These are phyloP conservation scores for Scaeva pyrastri DNA, from an alignment of 2,888 invertebrate genomes.

Conservation along the genomic window DNA sequence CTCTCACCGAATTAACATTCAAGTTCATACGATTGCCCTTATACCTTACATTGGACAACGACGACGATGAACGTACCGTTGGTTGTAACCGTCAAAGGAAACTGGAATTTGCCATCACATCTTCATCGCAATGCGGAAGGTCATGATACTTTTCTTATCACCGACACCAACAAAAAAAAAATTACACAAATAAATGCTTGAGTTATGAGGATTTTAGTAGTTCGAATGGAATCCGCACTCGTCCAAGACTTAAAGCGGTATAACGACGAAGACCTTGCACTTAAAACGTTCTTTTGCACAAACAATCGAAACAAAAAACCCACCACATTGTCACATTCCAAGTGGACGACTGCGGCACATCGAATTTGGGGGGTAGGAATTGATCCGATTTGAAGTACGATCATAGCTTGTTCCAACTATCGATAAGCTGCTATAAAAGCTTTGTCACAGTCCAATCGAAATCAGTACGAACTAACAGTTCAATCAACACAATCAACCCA, in stretches of 20 bases:
- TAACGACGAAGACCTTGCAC: slow-evolving; percentile 50
- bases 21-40: neutral
- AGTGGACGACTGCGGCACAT: neutral
- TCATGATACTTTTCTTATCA: slow-evolving; percentile 5
- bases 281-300: slow-evolving; percentile 36
- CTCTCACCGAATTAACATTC: slow-evolving; percentile 43
- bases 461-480: slow-evolving; percentile 65
- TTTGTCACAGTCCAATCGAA: slow-evolving; percentile 23
- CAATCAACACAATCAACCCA: slow-evolving; percentile 50
- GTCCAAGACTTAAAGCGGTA: neutral
- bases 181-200: too few relatives aligned
- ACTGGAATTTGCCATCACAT: slow-evolving; percentile 42
- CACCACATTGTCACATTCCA: slow-evolving; percentile 16
- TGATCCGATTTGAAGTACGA: slow-evolving; percentile 18
- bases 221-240: slow-evolving; percentile 26
- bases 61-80: too few relatives aligned
- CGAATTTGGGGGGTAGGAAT: slow-evolving; percentile 28
- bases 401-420: slow-evolving; percentile 52
- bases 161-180: too few relatives aligned
- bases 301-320: slow-evolving; percentile 12
- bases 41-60: too few relatives aligned
- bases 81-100: slow-evolving; percentile 7
- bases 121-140: slow-evolving; percentile 48
- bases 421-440: slow-evolving; percentile 77
- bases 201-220: slow-evolving; percentile 2